A percentile compares a stretch with the other conserved stretches of the same genome.
phyloP scores from a whole-genome alignment of 2,797 vertebrate genomes.

The Mallotus villosus region DNA sequence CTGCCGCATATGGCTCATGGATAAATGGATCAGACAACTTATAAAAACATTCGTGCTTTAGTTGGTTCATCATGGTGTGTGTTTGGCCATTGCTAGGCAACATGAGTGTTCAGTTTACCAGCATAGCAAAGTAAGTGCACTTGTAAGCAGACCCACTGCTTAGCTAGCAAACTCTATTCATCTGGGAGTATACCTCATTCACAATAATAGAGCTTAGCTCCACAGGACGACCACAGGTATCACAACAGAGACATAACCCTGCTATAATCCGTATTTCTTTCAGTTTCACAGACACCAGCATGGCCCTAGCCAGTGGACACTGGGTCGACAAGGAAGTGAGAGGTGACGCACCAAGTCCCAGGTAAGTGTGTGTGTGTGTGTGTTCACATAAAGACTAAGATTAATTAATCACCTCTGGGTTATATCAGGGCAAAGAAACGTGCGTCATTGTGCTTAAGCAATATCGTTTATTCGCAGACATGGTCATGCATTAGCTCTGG shows the following conservation, averaged over 20 bases:
- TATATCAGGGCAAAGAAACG: too few species aligned
- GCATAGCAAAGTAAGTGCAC: slow-evolving; percentile 5
- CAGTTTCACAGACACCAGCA: slow-evolving; percentile 25
- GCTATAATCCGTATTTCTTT: background rate
- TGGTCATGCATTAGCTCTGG: slow-evolving; percentile 68
- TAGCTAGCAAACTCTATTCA: background rate
- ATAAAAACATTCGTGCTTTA: slow-evolving; percentile 8
- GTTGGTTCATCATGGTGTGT: slow-evolving; percentile 28
- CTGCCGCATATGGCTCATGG: too few species aligned
- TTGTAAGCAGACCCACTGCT: slow-evolving; percentile 21
- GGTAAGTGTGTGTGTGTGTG: slow-evolving; percentile 41
- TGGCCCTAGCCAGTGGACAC: slow-evolving; percentile 76
- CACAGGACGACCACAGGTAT: background rate
- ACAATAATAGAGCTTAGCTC: background rate
- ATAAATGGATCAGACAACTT: too few species aligned
- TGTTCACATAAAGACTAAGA: slow-evolving; percentile 9
- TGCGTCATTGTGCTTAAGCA: background rate
- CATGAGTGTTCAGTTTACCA: slow-evolving; percentile 48
- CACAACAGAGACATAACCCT: too few species aligned
- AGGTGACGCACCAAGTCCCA: slow-evolving; percentile 65
- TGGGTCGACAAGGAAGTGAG: slow-evolving; percentile 66
- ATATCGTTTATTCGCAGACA: slow-evolving; percentile 46
- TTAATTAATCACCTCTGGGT: background rate
- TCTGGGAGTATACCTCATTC: background rate
- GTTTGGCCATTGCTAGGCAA: slow-evolving; percentile 55